Evolutionary conservation across 30 jellyfish, hydroid and myxozoan genomes (phyloP), one percentile per base, ranked within the genome.

Genomic region (Phacellophora camtschatica): DNA sequence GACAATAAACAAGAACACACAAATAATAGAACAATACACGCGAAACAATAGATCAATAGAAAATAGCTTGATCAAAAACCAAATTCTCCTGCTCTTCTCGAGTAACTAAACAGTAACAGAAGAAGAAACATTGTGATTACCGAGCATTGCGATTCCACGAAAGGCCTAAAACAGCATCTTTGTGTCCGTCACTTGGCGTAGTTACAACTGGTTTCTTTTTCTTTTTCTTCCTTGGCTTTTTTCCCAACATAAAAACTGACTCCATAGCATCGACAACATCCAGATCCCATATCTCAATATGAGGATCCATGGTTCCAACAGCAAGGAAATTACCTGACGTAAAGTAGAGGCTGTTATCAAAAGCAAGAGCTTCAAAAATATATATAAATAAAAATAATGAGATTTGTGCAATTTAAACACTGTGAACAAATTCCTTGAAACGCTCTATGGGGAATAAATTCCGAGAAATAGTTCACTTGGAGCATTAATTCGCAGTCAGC

Each of bases 291-390:
- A 90, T 72, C 46, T 82, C 93, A 19, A 90, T 90, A 48, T 70
- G 96, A 43, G 95, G 97, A 62, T 90, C 97, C 97, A 90, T 90
- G 1, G 97, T 90, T 24, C 97, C 97, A 76, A 90, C 95, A 22
- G 97, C 97, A 41, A 83, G 57, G 45, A 73, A 76, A 42, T 82
- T 90, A 2, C 97, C 97, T 90, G 30, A n/a, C n/a, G n/a, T n/a
- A n/a, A n/a, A n/a, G n/a, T n/a, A 56, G 43, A 56, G 43, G 12
- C 13, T 25, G 43, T 42, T 8, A 42, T 8, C 55, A 16, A 42
- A 42, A 42, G 10, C 13, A 42, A 16, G 13, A 42, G 55, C 10
- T 10, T 42, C 13, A 55, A 9, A 9, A 12, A 11, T 19, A 11
- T 8, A 64, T 7, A 18, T 11, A 64, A 28, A 29, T 7, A 10